Base-by-base conservation (phyloP, 2,113 vertebrate species). In the Apteryx mantelli region DNA sequence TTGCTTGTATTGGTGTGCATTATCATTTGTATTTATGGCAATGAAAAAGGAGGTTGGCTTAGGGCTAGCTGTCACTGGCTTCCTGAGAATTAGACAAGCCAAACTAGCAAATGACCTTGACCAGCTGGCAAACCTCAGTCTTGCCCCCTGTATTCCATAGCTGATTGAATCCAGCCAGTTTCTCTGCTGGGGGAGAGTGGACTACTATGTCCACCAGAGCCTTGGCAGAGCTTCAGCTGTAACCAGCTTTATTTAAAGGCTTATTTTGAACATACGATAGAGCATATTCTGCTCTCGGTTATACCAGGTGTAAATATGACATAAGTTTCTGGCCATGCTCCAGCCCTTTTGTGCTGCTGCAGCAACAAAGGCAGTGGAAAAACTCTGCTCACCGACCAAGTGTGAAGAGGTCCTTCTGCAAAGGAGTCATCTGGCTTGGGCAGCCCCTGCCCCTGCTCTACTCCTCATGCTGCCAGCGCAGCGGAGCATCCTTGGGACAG, bases 11-110 rank as follows among this genome's bases (percentile, higher is more conserved):
- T 69, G 44, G 15, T 75, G 68, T 60, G 25, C 3, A 4, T 90
- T 89, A 56, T 26, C 24, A 26, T 60, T 95, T 93, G 86, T 89
- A 90, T 75, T 75, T 65, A 68, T 86, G 82, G 73, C 70, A 92
- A 50, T 86, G 42, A 61, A 83, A n/a, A 82, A 82, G n/a, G 28
- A 71, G 19, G 87, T 74, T 93, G 71, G 32, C 18, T 93, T 82
- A 48, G 74, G 53, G 65, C 40, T 78, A 61, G 79, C 42, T 82
- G 48, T 32, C 74, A 56, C 38, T 68, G 71, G 17, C 46, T 95
- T 96, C 69, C 58, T 18, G 60, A 71, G 48, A 46, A 79, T 55
- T 63, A 70, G 53, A 83, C 60, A 75, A 95, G 32, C 48, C 78
- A 87, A 70, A 25, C 12, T 69, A 89, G 83, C 86, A 69, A 94